Base-by-base conservation (phyloP, 2,797 vertebrate genomes). In the Muscicapa comitata region DNA sequence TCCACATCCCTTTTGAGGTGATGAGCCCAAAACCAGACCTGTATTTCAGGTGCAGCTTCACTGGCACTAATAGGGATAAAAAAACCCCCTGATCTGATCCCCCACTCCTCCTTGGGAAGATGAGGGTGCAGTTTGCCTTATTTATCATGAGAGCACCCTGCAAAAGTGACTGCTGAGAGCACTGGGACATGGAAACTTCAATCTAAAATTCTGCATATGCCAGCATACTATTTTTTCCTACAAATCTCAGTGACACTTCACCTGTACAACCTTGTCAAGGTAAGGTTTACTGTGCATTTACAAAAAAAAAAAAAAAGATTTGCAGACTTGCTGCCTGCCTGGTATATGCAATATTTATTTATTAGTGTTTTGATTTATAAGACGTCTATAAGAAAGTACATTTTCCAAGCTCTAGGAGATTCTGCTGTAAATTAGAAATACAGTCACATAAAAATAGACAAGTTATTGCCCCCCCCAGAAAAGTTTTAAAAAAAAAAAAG, bases 281-380 rank as follows among this genome's bases (percentile, higher is more conserved):
- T 73, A 82, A 81, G 37, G 86, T 89, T 97, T 95, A 92, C 77
- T 55, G 55, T 79, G 24, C 48, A 35, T 76, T 90, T 93, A 24
- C 48, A 24, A 82, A 93, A 63, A 89, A 73, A 73, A 47, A 42
- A 91, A 74, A 67, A 48, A 43, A 57, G 40, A 93, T 86, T 95
- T 96, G 48, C 43, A 90, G 81, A n/a, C 75, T 80, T 90, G 16
- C 43, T 90, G 40, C 63, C 78, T 79, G 19, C 57, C 45, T 85
- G n/a, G 13, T 70, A 61, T 73, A 85, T 54, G 57, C 17, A 89
- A 76, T 91, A 89, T 96, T 95, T 93, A 95, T 96, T 93, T 96
- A 89, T 93, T 88, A 70, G 54, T 57, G 23, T 16, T 95, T 90
- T 88, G 93, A 95, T 96, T 93, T 95, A 91, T 74, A 40, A 75